A percentile compares a stretch with the other conserved stretches of the same genome.
Conservation (phyloP, 2,113 vertebrate species). For the Chitala chitala region DNA sequence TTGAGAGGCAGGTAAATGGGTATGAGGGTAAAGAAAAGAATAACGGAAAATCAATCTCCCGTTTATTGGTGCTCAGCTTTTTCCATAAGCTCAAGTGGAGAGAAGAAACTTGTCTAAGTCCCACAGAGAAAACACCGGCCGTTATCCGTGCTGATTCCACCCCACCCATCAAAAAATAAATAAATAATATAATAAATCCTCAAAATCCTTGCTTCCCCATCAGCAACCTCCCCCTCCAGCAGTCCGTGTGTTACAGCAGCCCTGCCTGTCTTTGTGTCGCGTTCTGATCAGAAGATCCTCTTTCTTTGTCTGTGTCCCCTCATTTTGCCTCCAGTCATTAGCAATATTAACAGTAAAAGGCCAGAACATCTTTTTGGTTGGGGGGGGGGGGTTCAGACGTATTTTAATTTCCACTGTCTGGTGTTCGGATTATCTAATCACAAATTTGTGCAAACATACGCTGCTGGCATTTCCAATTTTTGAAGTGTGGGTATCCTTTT, state of each 20-base stretch:
- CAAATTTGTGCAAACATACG: neutral
- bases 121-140: neutral
- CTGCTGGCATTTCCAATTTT: neutral
- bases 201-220: conserved; percentile 8
- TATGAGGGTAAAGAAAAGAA: conserved; percentile 54
- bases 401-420: neutral
- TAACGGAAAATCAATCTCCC: conserved; percentile 47
- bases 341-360: conserved; percentile 30
- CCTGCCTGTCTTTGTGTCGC: conserved; percentile 30
- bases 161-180: neutral
- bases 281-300: conserved; percentile 55
- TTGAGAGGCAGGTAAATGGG: conserved; percentile 38
- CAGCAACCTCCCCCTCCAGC: conserved; percentile 25
- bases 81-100: neutral
- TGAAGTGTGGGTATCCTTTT: neutral
- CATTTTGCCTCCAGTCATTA: conserved; percentile 43
- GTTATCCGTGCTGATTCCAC: neutral
- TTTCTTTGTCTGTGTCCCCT: conserved; percentile 48
- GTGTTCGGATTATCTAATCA: neutral
- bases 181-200: no score
- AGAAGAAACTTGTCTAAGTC: neutral
- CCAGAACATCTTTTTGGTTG: neutral
- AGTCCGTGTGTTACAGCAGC: no score
- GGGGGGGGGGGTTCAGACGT: neutral
- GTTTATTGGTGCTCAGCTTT: conserved; percentile 41